Percentiles rank a stretch among this genome's conserved stretches.
phyloP scores from a whole-genome alignment of 2,113 vertebrate genomes.

The Hyperopisus bebe region DNA sequence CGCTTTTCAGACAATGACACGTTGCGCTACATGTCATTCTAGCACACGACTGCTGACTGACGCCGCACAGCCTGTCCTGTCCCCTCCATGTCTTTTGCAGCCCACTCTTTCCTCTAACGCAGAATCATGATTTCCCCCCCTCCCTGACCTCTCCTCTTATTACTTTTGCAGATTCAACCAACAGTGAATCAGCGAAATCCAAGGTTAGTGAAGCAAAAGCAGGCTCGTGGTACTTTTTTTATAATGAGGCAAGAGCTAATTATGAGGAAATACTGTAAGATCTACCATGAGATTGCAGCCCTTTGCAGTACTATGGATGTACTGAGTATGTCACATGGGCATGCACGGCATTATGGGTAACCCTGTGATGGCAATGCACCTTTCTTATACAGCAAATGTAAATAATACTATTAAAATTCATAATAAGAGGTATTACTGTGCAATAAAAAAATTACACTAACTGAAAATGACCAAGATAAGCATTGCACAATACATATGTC shows the following conservation, averaged over 20 bases:
- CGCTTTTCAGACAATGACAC: background rate
- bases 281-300: background rate
- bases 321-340: background rate
- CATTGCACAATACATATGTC: background rate
- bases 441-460: background rate
- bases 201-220: constrained; percentile 68
- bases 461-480: background rate
- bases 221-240: background rate
- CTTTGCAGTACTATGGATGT: background rate
- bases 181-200: constrained; percentile 84
- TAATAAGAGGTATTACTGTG: background rate
- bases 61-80: constrained; percentile 29
- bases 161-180: constrained; percentile 73
- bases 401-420: background rate
- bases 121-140: background rate
- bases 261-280: background rate
- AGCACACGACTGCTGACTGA: background rate
- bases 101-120: constrained; percentile 20
- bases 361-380: background rate
- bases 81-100: constrained; percentile 32
- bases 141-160: constrained; percentile 35
- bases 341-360: background rate
- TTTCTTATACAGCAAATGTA: background rate
- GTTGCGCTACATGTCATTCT: background rate
- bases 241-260: background rate